phyloP scores from a whole-genome alignment of 1,140 invertebrate species.

The Bombus pascuorum region DNA sequence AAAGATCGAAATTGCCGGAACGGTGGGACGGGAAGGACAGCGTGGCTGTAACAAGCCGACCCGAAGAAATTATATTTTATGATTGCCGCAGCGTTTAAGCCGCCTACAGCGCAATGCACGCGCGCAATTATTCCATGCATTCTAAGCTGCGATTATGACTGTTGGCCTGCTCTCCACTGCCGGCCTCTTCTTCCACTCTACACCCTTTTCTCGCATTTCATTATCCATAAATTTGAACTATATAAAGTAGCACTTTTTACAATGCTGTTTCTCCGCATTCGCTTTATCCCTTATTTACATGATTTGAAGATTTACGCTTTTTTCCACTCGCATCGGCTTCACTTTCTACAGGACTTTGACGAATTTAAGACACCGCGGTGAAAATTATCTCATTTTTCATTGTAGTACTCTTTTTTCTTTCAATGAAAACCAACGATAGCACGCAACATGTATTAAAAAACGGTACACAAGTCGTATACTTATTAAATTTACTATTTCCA shows the following conservation, averaged over 20 bases:
- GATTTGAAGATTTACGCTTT: not conserved
- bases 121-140: constrained; percentile 76
- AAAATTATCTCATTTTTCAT: too few relatives aligned
- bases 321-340: too few relatives aligned
- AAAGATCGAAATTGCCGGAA: constrained; percentile 14
- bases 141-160: constrained; percentile 72
- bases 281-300: not conserved
- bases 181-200: not conserved
- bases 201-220: constrained; percentile 42
- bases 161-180: constrained; percentile 37
- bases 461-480: too few relatives aligned
- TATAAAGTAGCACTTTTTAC: constrained; percentile 13
- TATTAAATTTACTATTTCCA: too few relatives aligned
- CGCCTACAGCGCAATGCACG: constrained; percentile 60
- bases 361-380: too few relatives aligned
- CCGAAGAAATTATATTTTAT: constrained; percentile 74
- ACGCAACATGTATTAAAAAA: too few relatives aligned
- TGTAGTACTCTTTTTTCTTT: too few relatives aligned
- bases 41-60: constrained; percentile 63
- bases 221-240: constrained; percentile 49
- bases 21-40: constrained; percentile 18
- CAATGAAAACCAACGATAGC: too few relatives aligned
- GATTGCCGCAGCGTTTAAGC: constrained; percentile 70
- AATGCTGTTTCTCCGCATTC: not conserved
- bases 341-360: not conserved